Percentiles rank a stretch among this genome's conserved stretches.
Conservation (phyloP, 1,140 invertebrate genomes). For the Drosophila neocordata region DNA sequence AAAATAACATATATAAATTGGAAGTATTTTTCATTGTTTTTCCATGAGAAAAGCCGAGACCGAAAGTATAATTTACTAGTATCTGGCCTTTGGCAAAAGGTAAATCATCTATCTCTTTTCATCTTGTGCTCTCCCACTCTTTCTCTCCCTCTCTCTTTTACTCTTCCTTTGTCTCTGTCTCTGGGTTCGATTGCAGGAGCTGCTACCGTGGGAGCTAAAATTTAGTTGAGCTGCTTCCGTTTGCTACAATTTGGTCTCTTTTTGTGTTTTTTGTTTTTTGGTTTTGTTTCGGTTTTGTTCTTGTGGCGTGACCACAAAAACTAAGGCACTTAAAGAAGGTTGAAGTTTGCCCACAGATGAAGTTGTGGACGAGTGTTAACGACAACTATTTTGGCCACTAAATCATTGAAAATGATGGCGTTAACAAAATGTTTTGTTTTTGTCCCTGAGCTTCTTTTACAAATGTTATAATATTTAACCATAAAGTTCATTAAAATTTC, state of each 20-base stretch:
- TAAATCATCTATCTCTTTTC: constrained; percentile 34
- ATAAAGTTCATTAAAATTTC: too few species aligned
- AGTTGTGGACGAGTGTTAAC: constrained; percentile 34
- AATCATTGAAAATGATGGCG: constrained; percentile 69
- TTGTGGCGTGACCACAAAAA: constrained; percentile 72
- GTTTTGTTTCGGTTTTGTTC: constrained; percentile 70
- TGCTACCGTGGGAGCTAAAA: constrained; percentile 73
- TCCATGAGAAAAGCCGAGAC: constrained; percentile 62
- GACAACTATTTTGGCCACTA: constrained; percentile 49
- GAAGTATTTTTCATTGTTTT: constrained; percentile 61
- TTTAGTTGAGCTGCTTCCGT: constrained; percentile 56
- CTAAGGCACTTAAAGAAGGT: constrained; percentile 35
- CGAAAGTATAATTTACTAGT: constrained; percentile 57
- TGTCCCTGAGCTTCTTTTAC: too few species aligned
- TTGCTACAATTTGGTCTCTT: constrained; percentile 70
- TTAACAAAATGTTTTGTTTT: constrained; percentile 51
- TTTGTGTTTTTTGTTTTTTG: constrained; percentile 45
- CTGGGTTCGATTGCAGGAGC: constrained; percentile 38
- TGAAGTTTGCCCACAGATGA: background rate
- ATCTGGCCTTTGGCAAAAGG: constrained; percentile 68
- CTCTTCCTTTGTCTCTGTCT: background rate
- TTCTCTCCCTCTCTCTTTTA: background rate
- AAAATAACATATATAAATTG: constrained; percentile 24
- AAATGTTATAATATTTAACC: too few species aligned
- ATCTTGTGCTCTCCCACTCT: background rate